These are phyloP conservation scores for Geotrypetes seraphini DNA, from an alignment of 2,797 vertebrate genomes.

Conservation along the genomic window DNA sequence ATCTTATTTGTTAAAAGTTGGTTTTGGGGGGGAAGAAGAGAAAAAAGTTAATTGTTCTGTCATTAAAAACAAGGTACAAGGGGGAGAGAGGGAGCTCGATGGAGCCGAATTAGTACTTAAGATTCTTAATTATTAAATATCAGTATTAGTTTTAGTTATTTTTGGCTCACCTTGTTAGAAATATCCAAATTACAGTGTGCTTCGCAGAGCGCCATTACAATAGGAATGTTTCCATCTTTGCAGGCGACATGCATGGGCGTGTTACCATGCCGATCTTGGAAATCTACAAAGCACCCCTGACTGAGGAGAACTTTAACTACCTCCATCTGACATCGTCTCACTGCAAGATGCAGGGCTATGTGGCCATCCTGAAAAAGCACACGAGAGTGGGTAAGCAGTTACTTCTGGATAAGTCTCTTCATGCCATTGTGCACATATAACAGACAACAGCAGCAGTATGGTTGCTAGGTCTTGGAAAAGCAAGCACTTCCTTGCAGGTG, in stretches of 20 bases:
- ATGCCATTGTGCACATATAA: no score
- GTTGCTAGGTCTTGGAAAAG: no score
- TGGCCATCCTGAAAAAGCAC: slow-evolving; percentile 74
- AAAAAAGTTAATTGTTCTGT: no score
- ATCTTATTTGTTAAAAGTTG: not conserved
- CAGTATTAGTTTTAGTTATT: not conserved
- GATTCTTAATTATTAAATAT: not conserved
- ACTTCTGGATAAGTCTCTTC: no score
- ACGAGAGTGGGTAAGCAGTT: not conserved
- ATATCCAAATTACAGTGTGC: slow-evolving; percentile 76
- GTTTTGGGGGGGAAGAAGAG: no score
- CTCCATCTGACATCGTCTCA: slow-evolving; percentile 85
- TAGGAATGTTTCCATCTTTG: slow-evolving; percentile 81
- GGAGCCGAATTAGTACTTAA: no score
- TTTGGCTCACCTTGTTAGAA: slow-evolving; percentile 74
- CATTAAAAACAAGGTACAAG: no score
- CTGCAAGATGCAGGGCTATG: slow-evolving; percentile 86
- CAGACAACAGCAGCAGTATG: not conserved
- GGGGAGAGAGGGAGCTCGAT: no score
- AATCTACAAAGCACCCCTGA: slow-evolving; percentile 70
- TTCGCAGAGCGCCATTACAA: slow-evolving; percentile 72
- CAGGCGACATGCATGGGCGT: slow-evolving; percentile 87
- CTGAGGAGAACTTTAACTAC: slow-evolving; percentile 80
- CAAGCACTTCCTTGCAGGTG: no score
- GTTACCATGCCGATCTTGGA: slow-evolving; percentile 90